Evolutionary conservation across 2,888 invertebrate species (phyloP), one percentile per base, ranked within the genome.

Genomic region (Aproaerema taeniolella): DNA sequence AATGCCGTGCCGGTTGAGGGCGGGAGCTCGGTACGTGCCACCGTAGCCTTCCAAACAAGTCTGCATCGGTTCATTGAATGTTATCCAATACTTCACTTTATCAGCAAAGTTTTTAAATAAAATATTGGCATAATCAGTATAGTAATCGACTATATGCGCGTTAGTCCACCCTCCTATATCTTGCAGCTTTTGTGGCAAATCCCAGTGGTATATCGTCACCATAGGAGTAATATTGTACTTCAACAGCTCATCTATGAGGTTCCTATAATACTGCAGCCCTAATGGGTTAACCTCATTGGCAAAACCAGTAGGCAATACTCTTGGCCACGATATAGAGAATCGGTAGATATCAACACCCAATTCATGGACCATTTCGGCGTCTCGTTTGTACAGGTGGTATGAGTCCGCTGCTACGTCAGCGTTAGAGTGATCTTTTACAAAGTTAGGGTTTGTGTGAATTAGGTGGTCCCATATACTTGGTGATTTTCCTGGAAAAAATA

Each of bases 191-290:
- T 91, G 89, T 5, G 92, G 92, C 32, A 91, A 62, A 43, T 93
- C 92, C 92, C 92, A 93, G 49, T 93, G 92, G 56, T 91, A 91
- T 34, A 93, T 88, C 1, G 92, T 92, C 0, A 91, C 89, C 88
- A 92, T 88, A 0, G 94, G 93, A 15, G 90, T 88, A 30, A 95
- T 90, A 31, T 89, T 90, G 47, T 91, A 89, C 41, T 76, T 88
- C 10, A 91, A 48, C 5, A 95, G 81, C 54, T 91, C 92, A 56
- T 93, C 85, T 38, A 96, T 92, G 31, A 96, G 72, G 49, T 91
- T 89, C 57, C 90, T 91, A 67, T 96, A 96, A 71, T 95, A 94
- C 41, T 89, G 77, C 8, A 96, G 83, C 11, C 94, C 96, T 1
- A 88, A 85, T 28, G 87, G 76, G 62, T 93, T 96, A 12, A 94